Conservation (phyloP, 1,140 invertebrate genomes). For the Metaphire vulgaris region DNA sequence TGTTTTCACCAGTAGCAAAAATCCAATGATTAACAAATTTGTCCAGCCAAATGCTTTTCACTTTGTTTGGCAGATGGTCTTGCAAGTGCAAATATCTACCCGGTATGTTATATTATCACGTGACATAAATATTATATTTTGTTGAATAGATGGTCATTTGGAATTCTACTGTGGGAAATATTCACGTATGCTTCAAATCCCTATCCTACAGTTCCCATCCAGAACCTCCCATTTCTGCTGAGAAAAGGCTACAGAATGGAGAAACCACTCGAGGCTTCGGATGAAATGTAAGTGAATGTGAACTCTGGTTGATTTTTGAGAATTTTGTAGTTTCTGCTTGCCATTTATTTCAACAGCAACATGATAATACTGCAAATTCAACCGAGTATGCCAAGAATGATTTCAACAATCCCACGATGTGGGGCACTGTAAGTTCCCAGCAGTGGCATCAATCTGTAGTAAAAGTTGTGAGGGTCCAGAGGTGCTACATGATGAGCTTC, state of each 20-base stretch:
- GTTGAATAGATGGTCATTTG: constrained; percentile 42
- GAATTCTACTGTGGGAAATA: constrained; percentile 51
- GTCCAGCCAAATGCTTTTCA: too few relatives aligned
- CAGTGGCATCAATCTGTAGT: background rate
- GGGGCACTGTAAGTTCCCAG: background rate
- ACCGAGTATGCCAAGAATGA: too few relatives aligned
- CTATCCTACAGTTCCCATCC: constrained; percentile 53
- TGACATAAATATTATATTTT: too few relatives aligned
- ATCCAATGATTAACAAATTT: too few relatives aligned
- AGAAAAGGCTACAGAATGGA: background rate
- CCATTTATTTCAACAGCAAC: background rate
- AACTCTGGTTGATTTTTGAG: background rate
- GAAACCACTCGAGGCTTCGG: background rate
- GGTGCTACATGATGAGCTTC: too few relatives aligned
- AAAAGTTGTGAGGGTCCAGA: too few relatives aligned
- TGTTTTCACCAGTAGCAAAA: too few relatives aligned
- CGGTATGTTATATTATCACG: too few relatives aligned
- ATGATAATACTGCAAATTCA: too few relatives aligned
- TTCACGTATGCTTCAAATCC: constrained; percentile 50
- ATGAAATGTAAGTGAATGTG: constrained; percentile 23
- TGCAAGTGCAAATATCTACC: too few relatives aligned
- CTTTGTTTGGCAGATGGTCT: too few relatives aligned
- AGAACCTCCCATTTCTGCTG: constrained; percentile 54
- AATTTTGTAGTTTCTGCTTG: background rate
- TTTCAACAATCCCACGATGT: background rate